A percentile compares a stretch with the other conserved stretches of the same genome.
These are phyloP conservation scores for Seira ritae DNA, from an alignment of 2,888 invertebrate species.

Conservation along the genomic window DNA sequence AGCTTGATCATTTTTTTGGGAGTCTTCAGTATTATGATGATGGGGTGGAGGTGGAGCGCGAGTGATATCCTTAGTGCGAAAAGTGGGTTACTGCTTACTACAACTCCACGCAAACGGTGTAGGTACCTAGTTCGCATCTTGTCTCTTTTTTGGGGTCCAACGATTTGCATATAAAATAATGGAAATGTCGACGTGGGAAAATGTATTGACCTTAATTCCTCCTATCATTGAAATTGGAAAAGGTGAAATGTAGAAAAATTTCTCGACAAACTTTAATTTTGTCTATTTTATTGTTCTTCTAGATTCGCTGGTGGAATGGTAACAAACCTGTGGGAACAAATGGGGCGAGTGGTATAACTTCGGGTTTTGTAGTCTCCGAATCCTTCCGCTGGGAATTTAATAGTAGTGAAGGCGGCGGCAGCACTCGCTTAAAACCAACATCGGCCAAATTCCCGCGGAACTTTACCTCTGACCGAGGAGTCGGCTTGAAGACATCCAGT, in stretches of 20 bases:
- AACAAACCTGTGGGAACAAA: slow-evolving; percentile 66
- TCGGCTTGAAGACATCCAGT: slow-evolving; percentile 80
- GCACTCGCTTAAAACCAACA: slow-evolving; percentile 20
- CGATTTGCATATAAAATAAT: too few species aligned
- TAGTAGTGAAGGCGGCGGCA: slow-evolving; percentile 30
- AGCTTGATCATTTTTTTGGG: slow-evolving; percentile 61
- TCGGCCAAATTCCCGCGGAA: slow-evolving; percentile 34
- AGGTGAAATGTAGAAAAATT: too few species aligned
- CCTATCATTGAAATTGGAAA: too few species aligned
- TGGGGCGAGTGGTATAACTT: slow-evolving; percentile 60
- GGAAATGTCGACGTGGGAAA: too few species aligned
- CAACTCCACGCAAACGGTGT: not conserved
- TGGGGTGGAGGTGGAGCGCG: too few species aligned
- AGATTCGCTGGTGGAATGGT: slow-evolving; percentile 71
- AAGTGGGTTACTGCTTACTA: not conserved
- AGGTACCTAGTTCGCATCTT: slow-evolving; percentile 4
- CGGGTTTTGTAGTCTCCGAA: slow-evolving; percentile 63
- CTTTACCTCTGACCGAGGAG: slow-evolving; percentile 57
- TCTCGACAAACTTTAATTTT: too few species aligned
- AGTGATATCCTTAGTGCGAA: not conserved
- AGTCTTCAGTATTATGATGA: too few species aligned
- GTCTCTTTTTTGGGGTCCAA: slow-evolving; percentile 3
- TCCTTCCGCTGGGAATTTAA: slow-evolving; percentile 59
- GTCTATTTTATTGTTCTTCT: not conserved
- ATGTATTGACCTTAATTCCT: too few species aligned